Evolutionary conservation across 2,888 invertebrate genomes (phyloP).

Genomic region (Fragum sueziense): DNA sequence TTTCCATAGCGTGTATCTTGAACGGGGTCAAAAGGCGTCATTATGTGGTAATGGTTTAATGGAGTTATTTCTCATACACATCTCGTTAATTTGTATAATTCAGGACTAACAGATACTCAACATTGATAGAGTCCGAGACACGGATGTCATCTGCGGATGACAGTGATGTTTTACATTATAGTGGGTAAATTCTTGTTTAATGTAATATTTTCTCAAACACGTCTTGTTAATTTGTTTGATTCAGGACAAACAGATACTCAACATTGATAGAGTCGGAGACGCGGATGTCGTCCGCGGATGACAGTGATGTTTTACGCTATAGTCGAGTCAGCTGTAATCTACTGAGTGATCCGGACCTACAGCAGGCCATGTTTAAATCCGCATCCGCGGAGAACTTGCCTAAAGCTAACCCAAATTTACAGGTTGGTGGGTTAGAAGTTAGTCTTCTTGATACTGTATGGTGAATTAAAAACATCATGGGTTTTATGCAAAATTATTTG

Average conservation of each 20-base stretch:
- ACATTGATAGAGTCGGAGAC: background rate
- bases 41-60: no score
- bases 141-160: conserved; percentile 57
- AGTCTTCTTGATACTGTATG: no score
- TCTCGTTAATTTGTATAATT: no score
- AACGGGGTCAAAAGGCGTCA: no score
- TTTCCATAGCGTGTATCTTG: no score
- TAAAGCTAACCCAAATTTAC: conserved; percentile 24
- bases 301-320: conserved; percentile 67
- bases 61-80: no score
- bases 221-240: no score
- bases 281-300: conserved; percentile 51
- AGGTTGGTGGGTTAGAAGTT: no score
- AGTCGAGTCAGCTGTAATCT: conserved; percentile 85
- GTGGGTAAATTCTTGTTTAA: no score
- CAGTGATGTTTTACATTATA: conserved; percentile 73
- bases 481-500: no score
- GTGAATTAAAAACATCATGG: no score
- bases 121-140: background rate
- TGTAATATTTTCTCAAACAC: no score
- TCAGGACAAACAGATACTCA: conserved; percentile 1
- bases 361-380: conserved; percentile 76
- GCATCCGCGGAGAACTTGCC: conserved; percentile 76
- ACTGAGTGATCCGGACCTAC: conserved; percentile 85
- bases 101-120: background rate